Base-by-base conservation (phyloP, 2,797 vertebrate genomes). In the Sciaenops ocellatus region DNA sequence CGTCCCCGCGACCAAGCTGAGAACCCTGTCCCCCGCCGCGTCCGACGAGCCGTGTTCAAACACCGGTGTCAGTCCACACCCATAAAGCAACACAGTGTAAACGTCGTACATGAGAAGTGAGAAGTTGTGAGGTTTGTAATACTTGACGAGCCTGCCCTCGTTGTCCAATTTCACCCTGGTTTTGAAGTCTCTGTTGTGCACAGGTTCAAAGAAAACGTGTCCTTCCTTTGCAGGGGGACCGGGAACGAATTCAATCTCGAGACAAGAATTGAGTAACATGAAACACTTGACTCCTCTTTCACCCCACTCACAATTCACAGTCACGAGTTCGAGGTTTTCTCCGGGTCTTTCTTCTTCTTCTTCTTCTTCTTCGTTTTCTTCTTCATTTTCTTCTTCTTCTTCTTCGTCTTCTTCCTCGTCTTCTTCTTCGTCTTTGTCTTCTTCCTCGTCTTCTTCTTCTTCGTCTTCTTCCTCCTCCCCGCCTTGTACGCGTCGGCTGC, bases 121-220 rank as follows among this genome's bases (percentile, higher is more conserved):
- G 13, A 66, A 67, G 1, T 7, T 42, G 11, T 48, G 26, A 24
- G 73, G 54, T 13, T 42, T 41, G 73, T 75, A 75, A 51, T 67
- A 59, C 41, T 26, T 75, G 54, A 75, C 11, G 20, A 75, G 48
- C 8, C 7, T 60, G 8, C 73, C 73, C 1, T 4, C 5, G 5
- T n/a, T 1, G 3, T 67, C 44, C 52, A 75, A 17, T 15, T 1
- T 10, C 3, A 1, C 63, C 1, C 15, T 3, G 41, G 18, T 3
- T 1, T 9, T 4, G 26, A 3, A 9, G 15, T 66, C 8, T 0
- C 3, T 3, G 6, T 65, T 41, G 52, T 50, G 63, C 3, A 48
- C 28, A 0, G 73, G 73, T 28, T 66, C 52, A 6, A 75, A 75
- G 44, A 75, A 67, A 5, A 75, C 63, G 1, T 75, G 54, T 1